Percentiles rank a stretch among this genome's conserved stretches.
Conservation (phyloP, 2,113 vertebrate genomes). For the Ochotona curzoniae region DNA sequence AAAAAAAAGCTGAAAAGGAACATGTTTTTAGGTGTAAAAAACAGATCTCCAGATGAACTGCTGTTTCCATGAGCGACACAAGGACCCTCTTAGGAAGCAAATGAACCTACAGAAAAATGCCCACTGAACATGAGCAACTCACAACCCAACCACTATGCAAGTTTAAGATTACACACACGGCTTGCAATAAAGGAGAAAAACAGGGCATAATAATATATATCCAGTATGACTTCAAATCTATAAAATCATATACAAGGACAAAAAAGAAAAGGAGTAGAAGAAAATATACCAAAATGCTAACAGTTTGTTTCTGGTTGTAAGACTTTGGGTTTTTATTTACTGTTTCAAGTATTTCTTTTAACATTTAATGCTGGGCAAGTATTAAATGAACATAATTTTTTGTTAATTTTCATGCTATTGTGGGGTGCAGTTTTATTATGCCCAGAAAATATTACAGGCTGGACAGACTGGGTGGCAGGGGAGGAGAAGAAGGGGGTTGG, state of each 20-base stretch:
- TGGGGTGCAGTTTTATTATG: no score
- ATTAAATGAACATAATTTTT: background rate
- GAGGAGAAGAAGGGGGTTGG: background rate
- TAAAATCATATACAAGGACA: slow-evolving; percentile 1
- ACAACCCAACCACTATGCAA: background rate
- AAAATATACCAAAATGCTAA: background rate
- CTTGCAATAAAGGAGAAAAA: background rate
- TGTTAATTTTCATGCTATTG: background rate
- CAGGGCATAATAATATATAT: background rate
- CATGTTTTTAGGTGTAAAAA: background rate
- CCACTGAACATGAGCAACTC: slow-evolving; percentile 35
- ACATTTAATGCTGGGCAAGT: background rate
- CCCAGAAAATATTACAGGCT: no score
- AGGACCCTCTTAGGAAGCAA: background rate
- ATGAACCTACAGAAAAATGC: background rate
- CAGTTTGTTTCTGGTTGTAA: background rate
- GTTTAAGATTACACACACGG: slow-evolving; percentile 30
- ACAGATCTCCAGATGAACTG: background rate
- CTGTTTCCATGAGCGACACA: background rate
- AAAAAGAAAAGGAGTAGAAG: background rate
- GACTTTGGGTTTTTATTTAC: slow-evolving; percentile 4
- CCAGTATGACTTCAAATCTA: background rate
- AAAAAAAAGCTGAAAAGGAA: slow-evolving; percentile 29
- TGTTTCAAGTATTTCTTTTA: background rate
- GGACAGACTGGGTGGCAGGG: background rate